These are phyloP conservation scores for Archips crataeganus DNA, from an alignment of 2,888 invertebrate species.

Conservation along the genomic window DNA sequence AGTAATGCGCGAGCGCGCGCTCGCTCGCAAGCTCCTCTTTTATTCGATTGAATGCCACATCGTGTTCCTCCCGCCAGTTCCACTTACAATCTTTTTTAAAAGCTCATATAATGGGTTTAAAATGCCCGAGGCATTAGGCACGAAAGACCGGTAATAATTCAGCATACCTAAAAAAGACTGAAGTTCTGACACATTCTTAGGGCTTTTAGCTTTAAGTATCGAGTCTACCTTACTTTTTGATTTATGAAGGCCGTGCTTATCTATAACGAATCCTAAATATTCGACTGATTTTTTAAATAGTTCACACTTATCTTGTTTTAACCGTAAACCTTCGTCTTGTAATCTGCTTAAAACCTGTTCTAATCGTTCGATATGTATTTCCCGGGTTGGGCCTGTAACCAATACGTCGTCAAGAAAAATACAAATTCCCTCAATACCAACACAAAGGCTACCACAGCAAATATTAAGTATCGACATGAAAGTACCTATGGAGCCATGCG, in stretches of 20 bases:
- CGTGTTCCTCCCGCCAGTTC: background rate
- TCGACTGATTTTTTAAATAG: too few relatives aligned
- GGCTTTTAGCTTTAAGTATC: background rate
- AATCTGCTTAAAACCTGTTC: too few relatives aligned
- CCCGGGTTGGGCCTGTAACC: too few relatives aligned
- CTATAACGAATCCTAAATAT: too few relatives aligned
- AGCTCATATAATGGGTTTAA: background rate
- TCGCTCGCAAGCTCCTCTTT: slow-evolving; percentile 30
- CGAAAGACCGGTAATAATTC: slow-evolving; percentile 7
- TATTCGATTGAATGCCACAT: slow-evolving; percentile 14
- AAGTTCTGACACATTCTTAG: background rate
- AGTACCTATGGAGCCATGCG: too few relatives aligned
- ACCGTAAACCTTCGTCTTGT: too few relatives aligned
- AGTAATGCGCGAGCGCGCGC: slow-evolving; percentile 15
- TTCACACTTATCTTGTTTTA: too few relatives aligned
- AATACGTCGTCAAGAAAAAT: too few relatives aligned
- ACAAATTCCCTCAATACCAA: too few relatives aligned
- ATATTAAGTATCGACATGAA: too few relatives aligned
- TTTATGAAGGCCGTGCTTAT: background rate
- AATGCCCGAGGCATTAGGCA: background rate
- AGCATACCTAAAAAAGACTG: slow-evolving; percentile 8
- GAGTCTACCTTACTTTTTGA: background rate
- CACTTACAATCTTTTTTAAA: background rate
- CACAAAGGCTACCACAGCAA: too few relatives aligned
- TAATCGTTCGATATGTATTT: too few relatives aligned